Percentiles rank a stretch among this genome's conserved stretches.
Conservation (phyloP, 1,140 invertebrate genomes). For the Platyura marginata region DNA sequence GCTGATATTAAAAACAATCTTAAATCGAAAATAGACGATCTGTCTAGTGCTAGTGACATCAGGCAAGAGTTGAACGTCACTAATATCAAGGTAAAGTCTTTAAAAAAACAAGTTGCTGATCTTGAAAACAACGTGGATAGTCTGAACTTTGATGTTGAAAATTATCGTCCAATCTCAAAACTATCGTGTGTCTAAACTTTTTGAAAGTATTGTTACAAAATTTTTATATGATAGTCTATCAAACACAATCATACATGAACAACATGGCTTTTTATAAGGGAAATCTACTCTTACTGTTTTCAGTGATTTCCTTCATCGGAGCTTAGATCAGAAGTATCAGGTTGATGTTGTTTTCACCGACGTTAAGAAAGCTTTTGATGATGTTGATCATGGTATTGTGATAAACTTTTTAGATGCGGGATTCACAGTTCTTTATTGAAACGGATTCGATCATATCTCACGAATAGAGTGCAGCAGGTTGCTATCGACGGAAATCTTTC, state of each 20-base stretch:
- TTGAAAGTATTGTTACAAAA: not conserved
- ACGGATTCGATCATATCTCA: not conserved
- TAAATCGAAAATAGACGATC: too few relatives aligned
- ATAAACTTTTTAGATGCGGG: slow-evolving; percentile 2
- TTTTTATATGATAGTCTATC: not conserved
- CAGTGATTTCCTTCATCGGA: too few relatives aligned
- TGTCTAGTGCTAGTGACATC: too few relatives aligned
- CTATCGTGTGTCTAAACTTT: not conserved
- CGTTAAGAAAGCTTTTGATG: slow-evolving; percentile 8
- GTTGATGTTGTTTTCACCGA: slow-evolving; percentile 6
- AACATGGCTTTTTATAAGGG: not conserved
- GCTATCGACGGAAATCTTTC: not conserved
- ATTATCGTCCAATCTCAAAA: not conserved
- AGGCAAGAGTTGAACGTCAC: too few relatives aligned
- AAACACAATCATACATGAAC: not conserved
- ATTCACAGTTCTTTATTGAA: not conserved
- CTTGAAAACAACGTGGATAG: too few relatives aligned
- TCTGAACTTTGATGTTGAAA: not conserved
- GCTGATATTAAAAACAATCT: too few relatives aligned
- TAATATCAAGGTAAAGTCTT: too few relatives aligned
- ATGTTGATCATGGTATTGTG: slow-evolving; percentile 4
- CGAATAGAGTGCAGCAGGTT: not conserved
- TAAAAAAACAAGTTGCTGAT: too few relatives aligned
- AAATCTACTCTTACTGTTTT: not conserved
- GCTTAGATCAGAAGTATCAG: slow-evolving; percentile 2